Percentiles rank a stretch among this genome's conserved stretches.
phyloP scores from a whole-genome alignment of 1,140 invertebrate genomes.

The Medauroidea extradentata region DNA sequence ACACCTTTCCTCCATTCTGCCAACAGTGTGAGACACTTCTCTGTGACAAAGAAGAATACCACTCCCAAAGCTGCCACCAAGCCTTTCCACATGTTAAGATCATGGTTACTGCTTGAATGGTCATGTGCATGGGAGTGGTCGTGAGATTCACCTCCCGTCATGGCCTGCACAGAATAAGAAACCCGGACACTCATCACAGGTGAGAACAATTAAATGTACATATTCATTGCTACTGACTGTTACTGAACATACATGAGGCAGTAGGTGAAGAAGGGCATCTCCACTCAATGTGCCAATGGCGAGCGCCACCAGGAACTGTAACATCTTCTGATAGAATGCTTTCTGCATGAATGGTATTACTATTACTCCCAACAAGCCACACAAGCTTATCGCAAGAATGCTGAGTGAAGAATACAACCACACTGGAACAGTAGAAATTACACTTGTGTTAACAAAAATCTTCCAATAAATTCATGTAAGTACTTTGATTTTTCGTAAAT shows the following conservation, averaged over 20 bases:
- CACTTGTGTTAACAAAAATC: too few species aligned
- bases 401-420: slow-evolving; percentile 79
- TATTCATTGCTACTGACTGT: too few species aligned
- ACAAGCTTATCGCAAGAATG: slow-evolving; percentile 77
- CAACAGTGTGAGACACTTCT: slow-evolving; percentile 74
- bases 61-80: slow-evolving; percentile 73
- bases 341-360: slow-evolving; percentile 89
- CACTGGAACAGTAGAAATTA: slow-evolving; percentile 49
- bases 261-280: slow-evolving; percentile 86
- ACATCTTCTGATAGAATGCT: slow-evolving; percentile 80
- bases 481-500: too few species aligned
- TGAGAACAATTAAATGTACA: too few species aligned
- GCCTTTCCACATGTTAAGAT: slow-evolving; percentile 75
- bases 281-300: slow-evolving; percentile 88
- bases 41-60: slow-evolving; percentile 84
- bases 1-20: slow-evolving; percentile 70
- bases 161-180: not conserved
- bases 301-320: slow-evolving; percentile 88
- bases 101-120: slow-evolving; percentile 45
- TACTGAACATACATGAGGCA: slow-evolving; percentile 75
- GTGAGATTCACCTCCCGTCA: slow-evolving; percentile 25
- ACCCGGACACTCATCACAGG: too few species aligned
- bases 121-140: slow-evolving; percentile 31
- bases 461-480: too few species aligned
- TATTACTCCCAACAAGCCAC: slow-evolving; percentile 75